Conservation (phyloP, 53 echinoderm and acorn worm genomes). For the Echinarachnius parma region DNA sequence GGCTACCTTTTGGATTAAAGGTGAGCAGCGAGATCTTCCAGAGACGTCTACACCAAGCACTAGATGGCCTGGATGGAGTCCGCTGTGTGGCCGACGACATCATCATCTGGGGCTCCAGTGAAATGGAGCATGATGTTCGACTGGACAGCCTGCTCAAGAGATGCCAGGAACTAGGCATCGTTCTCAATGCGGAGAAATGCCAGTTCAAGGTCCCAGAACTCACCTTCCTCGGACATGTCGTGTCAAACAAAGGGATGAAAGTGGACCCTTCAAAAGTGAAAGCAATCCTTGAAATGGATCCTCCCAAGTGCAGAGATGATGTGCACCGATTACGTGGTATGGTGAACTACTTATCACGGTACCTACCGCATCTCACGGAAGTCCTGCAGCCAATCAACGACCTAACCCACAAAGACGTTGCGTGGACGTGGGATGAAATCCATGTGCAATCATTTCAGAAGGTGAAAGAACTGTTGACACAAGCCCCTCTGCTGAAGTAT, state of each 20-base stretch:
- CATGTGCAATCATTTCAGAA: constrained; percentile 43
- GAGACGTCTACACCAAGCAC: constrained; percentile 47
- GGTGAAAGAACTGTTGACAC: constrained; percentile 20
- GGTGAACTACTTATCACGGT: constrained; percentile 48
- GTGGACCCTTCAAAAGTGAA: constrained; percentile 54
- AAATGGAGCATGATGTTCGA: constrained; percentile 34
- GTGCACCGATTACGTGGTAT: constrained; percentile 44
- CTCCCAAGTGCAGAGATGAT: constrained; percentile 26
- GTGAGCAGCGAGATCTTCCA: constrained; percentile 68
- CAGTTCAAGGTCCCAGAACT: constrained; percentile 43
- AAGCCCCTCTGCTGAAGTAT: constrained; percentile 44
- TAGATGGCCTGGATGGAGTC: constrained; percentile 50
- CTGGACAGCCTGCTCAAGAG: constrained; percentile 39
- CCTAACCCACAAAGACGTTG: no score
- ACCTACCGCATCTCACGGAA: constrained; percentile 15
- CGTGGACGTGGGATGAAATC: constrained; percentile 41
- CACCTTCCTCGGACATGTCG: constrained; percentile 54
- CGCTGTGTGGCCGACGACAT: constrained; percentile 59
- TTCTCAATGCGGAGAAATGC: constrained; percentile 61
- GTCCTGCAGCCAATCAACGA: constrained; percentile 21
- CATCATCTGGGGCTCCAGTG: constrained; percentile 49
- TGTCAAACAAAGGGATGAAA: constrained; percentile 52
- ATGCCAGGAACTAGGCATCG: constrained; percentile 60
- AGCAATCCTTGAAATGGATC: constrained; percentile 35
- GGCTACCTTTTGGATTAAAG: constrained; percentile 28